phyloP scores from a whole-genome alignment of 2,113 vertebrate genomes.

The Probosciger aterrimus region DNA sequence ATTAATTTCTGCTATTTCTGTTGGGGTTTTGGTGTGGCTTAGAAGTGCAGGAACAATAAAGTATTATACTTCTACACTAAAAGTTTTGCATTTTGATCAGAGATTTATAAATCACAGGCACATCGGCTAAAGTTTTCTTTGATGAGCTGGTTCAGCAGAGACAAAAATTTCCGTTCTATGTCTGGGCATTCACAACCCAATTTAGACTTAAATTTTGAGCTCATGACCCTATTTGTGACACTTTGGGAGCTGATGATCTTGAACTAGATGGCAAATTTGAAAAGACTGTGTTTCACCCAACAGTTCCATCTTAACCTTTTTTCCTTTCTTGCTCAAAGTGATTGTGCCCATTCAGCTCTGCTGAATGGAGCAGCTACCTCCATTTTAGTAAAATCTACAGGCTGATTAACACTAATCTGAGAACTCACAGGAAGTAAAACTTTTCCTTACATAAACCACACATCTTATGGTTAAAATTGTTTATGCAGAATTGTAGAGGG shows the following conservation, averaged over 20 bases:
- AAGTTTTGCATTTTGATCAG: background rate
- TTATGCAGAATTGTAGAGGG: background rate
- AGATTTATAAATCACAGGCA: background rate
- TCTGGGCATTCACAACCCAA: background rate
- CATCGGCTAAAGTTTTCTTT: background rate
- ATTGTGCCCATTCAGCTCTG: background rate
- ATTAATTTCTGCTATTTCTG: background rate
- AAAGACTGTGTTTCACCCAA: constrained; percentile 6
- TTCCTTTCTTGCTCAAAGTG: background rate
- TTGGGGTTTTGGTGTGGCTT: background rate
- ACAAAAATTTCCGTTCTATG: background rate
- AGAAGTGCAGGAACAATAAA: background rate
- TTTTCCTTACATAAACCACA: background rate
- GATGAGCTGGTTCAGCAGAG: background rate
- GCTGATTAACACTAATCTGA: background rate
- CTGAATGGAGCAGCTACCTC: background rate
- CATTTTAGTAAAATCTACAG: background rate
- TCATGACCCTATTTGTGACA: constrained; percentile 3
- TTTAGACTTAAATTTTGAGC: constrained; percentile 14
- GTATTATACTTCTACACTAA: background rate
- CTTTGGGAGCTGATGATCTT: constrained; percentile 8
- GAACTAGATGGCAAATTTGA: background rate
- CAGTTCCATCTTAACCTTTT: background rate
- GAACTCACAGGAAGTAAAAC: background rate
- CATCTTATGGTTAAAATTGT: background rate